These are phyloP conservation scores for Papilio machaon DNA, from an alignment of 1,140 invertebrate species.

Conservation along the genomic window DNA sequence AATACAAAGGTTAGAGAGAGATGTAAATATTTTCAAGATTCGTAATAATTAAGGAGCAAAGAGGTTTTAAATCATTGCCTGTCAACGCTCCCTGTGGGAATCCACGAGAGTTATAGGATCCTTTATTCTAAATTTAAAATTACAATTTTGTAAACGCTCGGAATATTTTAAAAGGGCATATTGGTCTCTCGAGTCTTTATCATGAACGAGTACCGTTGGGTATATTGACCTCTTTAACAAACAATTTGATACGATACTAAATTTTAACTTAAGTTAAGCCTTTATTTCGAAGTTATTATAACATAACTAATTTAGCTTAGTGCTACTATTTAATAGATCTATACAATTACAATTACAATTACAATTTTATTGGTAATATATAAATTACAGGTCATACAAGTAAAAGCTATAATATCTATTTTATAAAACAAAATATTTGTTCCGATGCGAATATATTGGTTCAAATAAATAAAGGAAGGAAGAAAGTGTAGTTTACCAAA, in stretches of 20 bases:
- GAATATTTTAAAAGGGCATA: conserved; percentile 71
- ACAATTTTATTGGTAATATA: too few relatives aligned
- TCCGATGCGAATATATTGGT: too few relatives aligned
- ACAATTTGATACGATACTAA: neutral
- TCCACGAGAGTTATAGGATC: conserved; percentile 75
- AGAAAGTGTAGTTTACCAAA: too few relatives aligned
- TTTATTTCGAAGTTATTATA: neutral
- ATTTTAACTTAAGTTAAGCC: neutral
- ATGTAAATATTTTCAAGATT: conserved; percentile 56
- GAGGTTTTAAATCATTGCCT: conserved; percentile 75
- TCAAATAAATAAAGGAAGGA: too few relatives aligned
- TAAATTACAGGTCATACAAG: too few relatives aligned
- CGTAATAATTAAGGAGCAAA: conserved; percentile 74
- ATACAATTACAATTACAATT: too few relatives aligned
- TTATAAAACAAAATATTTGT: too few relatives aligned
- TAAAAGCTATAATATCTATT: too few relatives aligned
- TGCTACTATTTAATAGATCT: too few relatives aligned
- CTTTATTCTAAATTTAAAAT: conserved; percentile 81
- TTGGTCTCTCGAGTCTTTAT: conserved; percentile 61
- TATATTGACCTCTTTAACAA: conserved; percentile 24
- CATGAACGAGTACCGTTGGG: conserved; percentile 45
- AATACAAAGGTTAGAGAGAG: conserved; percentile 52
- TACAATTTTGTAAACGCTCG: conserved; percentile 75
- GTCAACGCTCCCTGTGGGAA: conserved; percentile 79
- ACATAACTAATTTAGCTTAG: neutral